Base-by-base conservation (phyloP, 2,888 invertebrate genomes). In the Aphidius colemani region DNA sequence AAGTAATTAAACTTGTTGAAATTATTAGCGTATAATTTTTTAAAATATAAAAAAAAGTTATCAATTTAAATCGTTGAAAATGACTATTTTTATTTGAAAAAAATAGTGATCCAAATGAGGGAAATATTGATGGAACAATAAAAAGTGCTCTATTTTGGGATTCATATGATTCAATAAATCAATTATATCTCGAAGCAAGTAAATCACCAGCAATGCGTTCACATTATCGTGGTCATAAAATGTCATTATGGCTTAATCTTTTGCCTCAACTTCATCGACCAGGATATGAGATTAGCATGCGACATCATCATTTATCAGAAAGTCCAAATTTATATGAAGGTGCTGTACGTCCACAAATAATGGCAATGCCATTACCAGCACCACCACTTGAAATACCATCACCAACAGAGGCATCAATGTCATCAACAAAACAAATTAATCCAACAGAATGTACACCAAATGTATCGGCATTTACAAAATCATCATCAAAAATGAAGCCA, bases 171-270 rank as follows among this genome's bases (percentile, higher is more conserved):
- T 90, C 93, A 70, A 93, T 94, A 82, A 94, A 94, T 85, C 94
- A 95, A 81, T 88, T 93, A 63, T 95, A 94, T 83, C 86, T 95
- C 83, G 94, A 85, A 74, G 81, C 84, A 8, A 83, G 85, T 72
- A 58, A 53, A 41, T 43, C 62, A 44, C 88, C 91, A 43, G 91
- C 91, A 82, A 90, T 94, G 84, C 90, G 90, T 71, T 93, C 93
- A 77, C 96, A 96, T 83, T 97, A 96, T 83, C 88, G 96, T 49
- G 95, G 94, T 0, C 93, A 94, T 84, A 93, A 94, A 84, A 90
- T 95, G 89, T 93, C 94, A 61, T 87, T 94, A 67, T 95, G 95
- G 95, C 83, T 94, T 71, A 93, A 94, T 77, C 86, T 94, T 61
- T 90, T 94, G 69, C 94, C 94, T 11, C 93, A 93, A 80, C 87